Evolutionary conservation across 1,140 invertebrate genomes (phyloP), one percentile per base, ranked within the genome.

Genomic region (Neuroterus valhalla): DNA sequence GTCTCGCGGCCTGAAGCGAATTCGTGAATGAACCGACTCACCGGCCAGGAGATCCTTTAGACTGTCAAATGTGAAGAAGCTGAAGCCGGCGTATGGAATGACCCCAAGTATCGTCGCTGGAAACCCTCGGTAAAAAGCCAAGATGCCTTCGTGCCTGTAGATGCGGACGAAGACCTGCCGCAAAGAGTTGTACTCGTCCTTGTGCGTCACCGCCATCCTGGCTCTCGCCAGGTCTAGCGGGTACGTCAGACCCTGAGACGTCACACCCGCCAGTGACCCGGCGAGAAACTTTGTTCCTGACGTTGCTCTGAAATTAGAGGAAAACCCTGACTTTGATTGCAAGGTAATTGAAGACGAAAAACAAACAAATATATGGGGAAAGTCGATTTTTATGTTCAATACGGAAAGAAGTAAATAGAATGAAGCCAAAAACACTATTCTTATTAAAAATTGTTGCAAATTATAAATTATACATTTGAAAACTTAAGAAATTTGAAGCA

Each of bases 1-100:
- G 43, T 42, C 19, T 43, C 66, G 21, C 31, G 38, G 66, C 66
- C 19, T 46, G 42, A 71, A 42, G 23, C 17, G 15, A 71, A 62
- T 68, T 72, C 50, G 50, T 77, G 50, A 77, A 76, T 66, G 44
- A 74, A 74, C 12, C 12, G 15, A 87, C 86, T 91, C 89, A 97
- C 97, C 95, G 85, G 91, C 90, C 86, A 98, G 93, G 73, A 93
- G 88, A 68, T 94, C 92, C 90, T 99, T 99, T 4, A 99, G 90
- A 21, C 96, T 95, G 91, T 99, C 98, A 89, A 98, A 99, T 0
- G 97, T 99, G 87, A 96, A 99, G 90, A 99, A 99, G 50, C 97
- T 98, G 66, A 95, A 95, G 11, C 98, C 98, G 12, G 98, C 98
- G 90, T 99, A 99, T 0, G 98, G 98, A 82, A 99, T 96, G 0